These are phyloP conservation scores for Mercenaria mercenaria DNA, from an alignment of 1,140 invertebrate genomes.

Conservation along the genomic window DNA sequence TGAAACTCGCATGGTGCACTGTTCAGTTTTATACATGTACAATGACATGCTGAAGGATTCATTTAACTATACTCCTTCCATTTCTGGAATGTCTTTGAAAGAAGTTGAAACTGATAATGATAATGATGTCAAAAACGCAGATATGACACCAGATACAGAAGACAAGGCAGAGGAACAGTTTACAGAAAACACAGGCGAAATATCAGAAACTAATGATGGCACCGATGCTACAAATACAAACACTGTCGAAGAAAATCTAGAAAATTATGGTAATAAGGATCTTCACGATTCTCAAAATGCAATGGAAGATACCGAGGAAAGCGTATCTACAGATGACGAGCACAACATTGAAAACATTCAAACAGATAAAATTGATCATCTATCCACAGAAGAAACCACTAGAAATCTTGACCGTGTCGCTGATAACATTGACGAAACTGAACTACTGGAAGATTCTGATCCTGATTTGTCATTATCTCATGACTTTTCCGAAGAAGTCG, in stretches of 20 bases:
- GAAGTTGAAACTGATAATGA: slow-evolving; percentile 56
- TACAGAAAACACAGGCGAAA: background rate
- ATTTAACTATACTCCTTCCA: slow-evolving; percentile 34
- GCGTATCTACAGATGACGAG: background rate
- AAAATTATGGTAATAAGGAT: background rate
- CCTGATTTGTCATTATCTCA: background rate
- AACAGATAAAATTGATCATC: background rate
- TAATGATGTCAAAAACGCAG: background rate
- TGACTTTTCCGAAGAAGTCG: background rate
- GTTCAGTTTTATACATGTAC: slow-evolving; percentile 73
- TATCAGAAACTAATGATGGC: background rate
- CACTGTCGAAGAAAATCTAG: background rate
- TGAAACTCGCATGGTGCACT: slow-evolving; percentile 62
- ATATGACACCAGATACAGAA: background rate
- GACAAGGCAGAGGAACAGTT: background rate
- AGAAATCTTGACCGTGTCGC: background rate
- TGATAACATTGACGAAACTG: slow-evolving; percentile 54
- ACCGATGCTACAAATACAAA: background rate
- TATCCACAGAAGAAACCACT: background rate
- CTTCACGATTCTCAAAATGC: too few species aligned
- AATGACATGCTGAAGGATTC: slow-evolving; percentile 73
- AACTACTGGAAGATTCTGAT: slow-evolving; percentile 29
- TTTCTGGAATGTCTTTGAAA: slow-evolving; percentile 16
- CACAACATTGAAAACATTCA: background rate
- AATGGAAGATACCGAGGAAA: background rate